A percentile compares a stretch with the other conserved stretches of the same genome.
phyloP scores from a whole-genome alignment of 1,140 invertebrate genomes.

The Drosophila kepulauana region DNA sequence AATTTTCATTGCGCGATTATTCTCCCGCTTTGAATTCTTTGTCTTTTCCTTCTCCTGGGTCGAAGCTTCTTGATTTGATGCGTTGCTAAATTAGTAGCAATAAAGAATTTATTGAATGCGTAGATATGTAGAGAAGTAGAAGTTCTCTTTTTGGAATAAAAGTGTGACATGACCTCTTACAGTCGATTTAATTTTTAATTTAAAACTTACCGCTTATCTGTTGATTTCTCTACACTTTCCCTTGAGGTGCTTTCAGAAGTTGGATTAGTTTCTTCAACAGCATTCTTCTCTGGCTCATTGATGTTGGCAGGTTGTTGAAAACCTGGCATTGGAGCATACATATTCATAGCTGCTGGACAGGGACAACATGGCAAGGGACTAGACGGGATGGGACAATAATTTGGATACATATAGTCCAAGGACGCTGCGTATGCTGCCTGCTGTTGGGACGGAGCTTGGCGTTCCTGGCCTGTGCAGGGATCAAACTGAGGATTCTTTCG shows the following conservation, averaged over 20 bases:
- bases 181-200: background rate
- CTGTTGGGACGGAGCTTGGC: background rate
- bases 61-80: too few species aligned
- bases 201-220: background rate
- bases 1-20: background rate
- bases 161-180: too few species aligned
- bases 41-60: background rate
- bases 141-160: too few species aligned
- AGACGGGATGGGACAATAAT: background rate
- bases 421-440: background rate
- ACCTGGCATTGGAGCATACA: background rate
- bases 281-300: background rate
- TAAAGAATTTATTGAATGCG: too few species aligned
- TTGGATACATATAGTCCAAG: background rate
- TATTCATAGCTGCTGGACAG: constrained; percentile 3
- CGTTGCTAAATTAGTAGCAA: too few species aligned
- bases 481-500: constrained; percentile 32
- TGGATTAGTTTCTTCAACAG: background rate
- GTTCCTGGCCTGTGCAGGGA: constrained; percentile 54
- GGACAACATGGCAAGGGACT: background rate
- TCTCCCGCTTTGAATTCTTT: background rate
- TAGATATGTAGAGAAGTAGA: too few species aligned
- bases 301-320: background rate
- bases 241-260: background rate
- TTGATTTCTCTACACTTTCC: background rate